phyloP scores from a whole-genome alignment of 2,797 vertebrate genomes.

The Notamacropus eugenii region DNA sequence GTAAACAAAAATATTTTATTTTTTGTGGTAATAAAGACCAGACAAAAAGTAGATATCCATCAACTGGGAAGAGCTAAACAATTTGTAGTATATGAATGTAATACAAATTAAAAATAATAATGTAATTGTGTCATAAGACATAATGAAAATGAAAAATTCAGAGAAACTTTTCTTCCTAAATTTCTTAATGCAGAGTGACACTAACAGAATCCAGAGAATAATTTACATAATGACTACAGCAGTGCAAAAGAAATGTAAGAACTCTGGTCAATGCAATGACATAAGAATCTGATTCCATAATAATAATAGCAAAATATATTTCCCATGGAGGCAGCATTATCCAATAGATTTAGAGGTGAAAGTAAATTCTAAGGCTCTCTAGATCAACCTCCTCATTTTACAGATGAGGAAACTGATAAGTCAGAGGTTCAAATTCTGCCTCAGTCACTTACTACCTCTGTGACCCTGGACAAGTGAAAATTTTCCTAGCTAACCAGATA shows the following conservation, averaged over 20 bases:
- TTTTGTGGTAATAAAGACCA: neutral
- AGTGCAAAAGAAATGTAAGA: neutral
- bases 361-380: neutral
- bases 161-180: neutral
- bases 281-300: neutral
- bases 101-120: neutral
- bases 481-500: neutral
- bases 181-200: neutral
- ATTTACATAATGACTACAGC: neutral
- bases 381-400: neutral
- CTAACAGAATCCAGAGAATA: neutral
- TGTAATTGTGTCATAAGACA: neutral
- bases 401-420: neutral
- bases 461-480: neutral
- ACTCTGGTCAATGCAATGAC: neutral
- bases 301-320: neutral
- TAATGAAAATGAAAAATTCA: neutral
- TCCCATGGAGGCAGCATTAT: no score
- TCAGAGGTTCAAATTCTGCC: neutral
- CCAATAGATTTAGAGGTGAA: no score
- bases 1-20: neutral
- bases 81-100: neutral
- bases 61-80: neutral
- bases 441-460: neutral
- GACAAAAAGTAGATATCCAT: neutral